Conservation (phyloP, 1,140 invertebrate species). For the Drosophila tropicalis region DNA sequence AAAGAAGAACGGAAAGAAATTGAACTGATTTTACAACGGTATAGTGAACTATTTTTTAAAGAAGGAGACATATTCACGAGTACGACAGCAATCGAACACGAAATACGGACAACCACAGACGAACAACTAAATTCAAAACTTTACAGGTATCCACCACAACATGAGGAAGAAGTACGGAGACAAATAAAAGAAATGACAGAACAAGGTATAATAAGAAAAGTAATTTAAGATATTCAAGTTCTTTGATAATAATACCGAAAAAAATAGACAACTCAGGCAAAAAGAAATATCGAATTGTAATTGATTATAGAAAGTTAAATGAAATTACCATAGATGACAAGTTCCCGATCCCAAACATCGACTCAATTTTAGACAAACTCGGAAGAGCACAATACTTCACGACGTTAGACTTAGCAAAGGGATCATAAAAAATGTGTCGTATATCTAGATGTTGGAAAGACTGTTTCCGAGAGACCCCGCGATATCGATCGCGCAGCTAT, state of each 20-base stretch:
- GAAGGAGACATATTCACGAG: slow-evolving; percentile 7
- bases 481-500: no score
- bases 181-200: slow-evolving; percentile 24
- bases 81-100: slow-evolving; percentile 16
- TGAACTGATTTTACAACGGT: slow-evolving; percentile 14
- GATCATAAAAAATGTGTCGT: no score
- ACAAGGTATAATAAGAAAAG: slow-evolving; percentile 31
- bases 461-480: no score
- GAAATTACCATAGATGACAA: slow-evolving; percentile 31
- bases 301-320: slow-evolving; percentile 18
- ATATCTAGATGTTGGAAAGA: no score
- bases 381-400: slow-evolving; percentile 26
- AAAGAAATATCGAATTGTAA: slow-evolving; percentile 24
- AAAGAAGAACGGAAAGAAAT: slow-evolving; percentile 14
- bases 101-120: slow-evolving; percentile 8
- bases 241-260: slow-evolving; percentile 17
- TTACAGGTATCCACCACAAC: slow-evolving; percentile 18
- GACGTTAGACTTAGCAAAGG: slow-evolving; percentile 41
- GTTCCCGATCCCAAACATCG: slow-evolving; percentile 30
- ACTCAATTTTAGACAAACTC: slow-evolving; percentile 28
- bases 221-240: slow-evolving; percentile 24
- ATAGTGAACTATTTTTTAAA: background rate
- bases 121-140: slow-evolving; percentile 11
- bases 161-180: slow-evolving; percentile 26
- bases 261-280: slow-evolving; percentile 14